phyloP scores from a whole-genome alignment of 2,888 invertebrate species.

The Diadegma fenestrale region DNA sequence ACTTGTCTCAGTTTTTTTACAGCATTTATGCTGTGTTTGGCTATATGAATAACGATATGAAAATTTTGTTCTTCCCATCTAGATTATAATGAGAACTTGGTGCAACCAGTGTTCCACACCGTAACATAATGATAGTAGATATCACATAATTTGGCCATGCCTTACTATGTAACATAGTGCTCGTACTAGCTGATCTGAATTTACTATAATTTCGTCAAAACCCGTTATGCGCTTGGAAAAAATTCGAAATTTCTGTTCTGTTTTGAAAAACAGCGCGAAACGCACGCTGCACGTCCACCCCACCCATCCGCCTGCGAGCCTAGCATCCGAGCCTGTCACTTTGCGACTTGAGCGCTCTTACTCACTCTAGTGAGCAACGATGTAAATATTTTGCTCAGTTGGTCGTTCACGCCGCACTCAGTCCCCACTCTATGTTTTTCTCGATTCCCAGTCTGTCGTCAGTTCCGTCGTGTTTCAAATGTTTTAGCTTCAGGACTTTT shows the following conservation, averaged over 20 bases:
- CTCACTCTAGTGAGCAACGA: too few species aligned
- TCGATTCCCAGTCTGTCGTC: too few species aligned
- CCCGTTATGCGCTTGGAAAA: neutral
- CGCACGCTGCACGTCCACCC: neutral
- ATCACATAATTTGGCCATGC: slow-evolving; percentile 30
- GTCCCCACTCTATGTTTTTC: too few species aligned
- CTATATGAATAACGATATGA: neutral
- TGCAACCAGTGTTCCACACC: slow-evolving; percentile 23
- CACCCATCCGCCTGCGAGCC: too few species aligned
- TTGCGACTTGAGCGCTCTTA: too few species aligned
- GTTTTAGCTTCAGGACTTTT: too few species aligned
- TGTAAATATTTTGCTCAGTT: too few species aligned
- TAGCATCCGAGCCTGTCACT: too few species aligned
- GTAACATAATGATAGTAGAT: slow-evolving; percentile 46
- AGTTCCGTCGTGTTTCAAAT: too few species aligned
- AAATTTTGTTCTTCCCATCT: neutral
- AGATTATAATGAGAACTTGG: neutral
- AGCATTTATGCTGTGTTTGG: too few species aligned
- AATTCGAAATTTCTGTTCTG: slow-evolving; percentile 4
- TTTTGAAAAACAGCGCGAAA: slow-evolving; percentile 25
- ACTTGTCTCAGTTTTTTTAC: too few species aligned
- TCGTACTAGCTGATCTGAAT: slow-evolving; percentile 28
- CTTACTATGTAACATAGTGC: slow-evolving; percentile 40
- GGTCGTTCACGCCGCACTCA: too few species aligned
- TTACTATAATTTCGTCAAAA: slow-evolving; percentile 25